Conservation (phyloP, 2,797 vertebrate genomes). For the Rachycentron canadum region DNA sequence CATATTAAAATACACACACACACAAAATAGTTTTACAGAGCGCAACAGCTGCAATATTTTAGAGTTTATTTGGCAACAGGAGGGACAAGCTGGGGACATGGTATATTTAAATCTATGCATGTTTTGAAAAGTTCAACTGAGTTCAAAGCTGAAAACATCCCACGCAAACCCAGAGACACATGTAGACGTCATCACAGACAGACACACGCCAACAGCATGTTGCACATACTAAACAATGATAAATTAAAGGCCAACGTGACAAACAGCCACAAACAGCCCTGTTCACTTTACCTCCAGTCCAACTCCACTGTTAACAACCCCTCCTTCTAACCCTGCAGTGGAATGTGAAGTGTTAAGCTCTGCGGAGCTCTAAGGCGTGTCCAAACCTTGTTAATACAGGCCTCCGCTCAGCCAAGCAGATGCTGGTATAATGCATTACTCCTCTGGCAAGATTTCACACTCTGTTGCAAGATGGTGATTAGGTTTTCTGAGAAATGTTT, state of each 20-base stretch:
- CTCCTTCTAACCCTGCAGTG: conserved; percentile 57
- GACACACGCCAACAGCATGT: neutral
- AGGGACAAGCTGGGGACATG: conserved; percentile 1
- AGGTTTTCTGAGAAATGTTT: conserved; percentile 26
- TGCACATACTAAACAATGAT: conserved; percentile 15
- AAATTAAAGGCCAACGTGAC: conserved; percentile 23
- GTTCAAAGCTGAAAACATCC: conserved; percentile 13
- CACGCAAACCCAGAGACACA: neutral
- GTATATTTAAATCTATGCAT: conserved; percentile 11
- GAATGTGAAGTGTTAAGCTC: conserved; percentile 75
- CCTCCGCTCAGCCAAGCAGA: conserved; percentile 65
- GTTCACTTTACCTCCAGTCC: conserved; percentile 12
- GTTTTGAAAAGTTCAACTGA: neutral
- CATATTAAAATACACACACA: neutral
- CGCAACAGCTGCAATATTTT: conserved; percentile 31
- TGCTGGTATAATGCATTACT: conserved; percentile 48
- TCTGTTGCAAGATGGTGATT: conserved; percentile 36
- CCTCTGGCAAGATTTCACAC: conserved; percentile 49
- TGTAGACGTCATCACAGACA: neutral
- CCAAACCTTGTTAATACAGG: conserved; percentile 76
- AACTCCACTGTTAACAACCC: conserved; percentile 17
- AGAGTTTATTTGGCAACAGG: conserved; percentile 13
- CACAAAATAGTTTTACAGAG: neutral
- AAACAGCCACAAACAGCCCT: conserved; percentile 39
- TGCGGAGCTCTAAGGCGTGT: conserved; percentile 59